A percentile compares a stretch with the other conserved stretches of the same genome.
These are phyloP conservation scores for Serripes groenlandicus DNA, from an alignment of 2,888 invertebrate genomes.

Conservation along the genomic window DNA sequence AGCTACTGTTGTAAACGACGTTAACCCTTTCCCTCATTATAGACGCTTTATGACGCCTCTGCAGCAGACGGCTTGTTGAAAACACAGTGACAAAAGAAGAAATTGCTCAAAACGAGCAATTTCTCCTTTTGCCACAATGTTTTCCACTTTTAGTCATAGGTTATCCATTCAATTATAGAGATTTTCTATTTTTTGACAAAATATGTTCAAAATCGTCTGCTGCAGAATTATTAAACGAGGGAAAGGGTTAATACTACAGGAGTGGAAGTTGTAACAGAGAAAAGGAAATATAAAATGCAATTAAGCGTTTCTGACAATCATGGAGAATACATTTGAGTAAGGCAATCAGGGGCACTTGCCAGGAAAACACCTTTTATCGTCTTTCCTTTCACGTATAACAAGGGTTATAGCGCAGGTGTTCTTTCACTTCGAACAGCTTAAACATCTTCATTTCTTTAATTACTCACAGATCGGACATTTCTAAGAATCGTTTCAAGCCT, in stretches of 20 bases:
- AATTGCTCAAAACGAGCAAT: neutral
- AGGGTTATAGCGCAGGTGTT: conserved; percentile 25
- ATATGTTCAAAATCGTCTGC: neutral
- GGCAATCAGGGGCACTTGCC: conserved; percentile 4
- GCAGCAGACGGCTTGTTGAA: neutral
- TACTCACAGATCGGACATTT: conserved; percentile 29
- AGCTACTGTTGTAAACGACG: too few species aligned
- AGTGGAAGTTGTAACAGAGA: conserved; percentile 5
- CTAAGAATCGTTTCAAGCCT: conserved; percentile 21
- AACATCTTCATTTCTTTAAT: conserved; percentile 30
- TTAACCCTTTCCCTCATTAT: too few species aligned
- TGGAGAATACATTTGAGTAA: conserved; percentile 9
- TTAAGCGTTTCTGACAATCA: conserved; percentile 16
- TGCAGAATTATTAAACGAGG: neutral
- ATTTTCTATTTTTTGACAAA: too few species aligned
- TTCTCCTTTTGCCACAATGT: neutral
- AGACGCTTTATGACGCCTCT: too few species aligned
- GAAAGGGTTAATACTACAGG: neutral
- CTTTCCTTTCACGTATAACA: conserved; percentile 16
- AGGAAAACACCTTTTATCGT: conserved; percentile 22
- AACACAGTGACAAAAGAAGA: neutral
- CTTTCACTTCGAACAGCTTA: conserved; percentile 23
- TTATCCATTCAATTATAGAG: too few species aligned
- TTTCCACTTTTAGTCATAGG: too few species aligned
- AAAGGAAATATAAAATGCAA: conserved; percentile 9